These are phyloP conservation scores for Dermochelys coriacea DNA, from an alignment of 2,797 vertebrate genomes.

Conservation along the genomic window DNA sequence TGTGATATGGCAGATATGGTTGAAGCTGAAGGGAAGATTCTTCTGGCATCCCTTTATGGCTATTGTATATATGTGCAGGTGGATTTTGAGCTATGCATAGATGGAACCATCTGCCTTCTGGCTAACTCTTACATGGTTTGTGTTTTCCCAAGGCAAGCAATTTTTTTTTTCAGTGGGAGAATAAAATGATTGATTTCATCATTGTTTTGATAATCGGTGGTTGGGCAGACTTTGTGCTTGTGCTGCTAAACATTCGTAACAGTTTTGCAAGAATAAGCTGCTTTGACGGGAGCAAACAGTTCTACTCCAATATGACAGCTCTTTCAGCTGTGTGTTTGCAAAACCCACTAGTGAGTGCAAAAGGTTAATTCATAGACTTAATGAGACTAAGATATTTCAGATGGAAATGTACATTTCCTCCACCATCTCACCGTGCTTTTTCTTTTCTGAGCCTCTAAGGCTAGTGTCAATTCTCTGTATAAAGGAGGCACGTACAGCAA, in stretches of 20 bases:
- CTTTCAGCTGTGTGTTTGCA: neutral
- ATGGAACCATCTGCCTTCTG: neutral
- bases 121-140: neutral
- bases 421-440: neutral
- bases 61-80: fast-evolving
- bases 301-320: fast-evolving
- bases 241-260: neutral
- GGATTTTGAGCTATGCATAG: neutral
- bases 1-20: fast-evolving
- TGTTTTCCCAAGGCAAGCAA: neutral
- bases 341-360: neutral
- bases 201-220: neutral
- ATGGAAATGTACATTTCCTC: neutral
- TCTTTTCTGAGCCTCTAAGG: neutral
- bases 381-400: neutral
- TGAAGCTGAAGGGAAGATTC: fast-evolving
- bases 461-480: fast-evolving
- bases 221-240: neutral
- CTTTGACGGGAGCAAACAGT: neutral
- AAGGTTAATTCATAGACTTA: neutral
- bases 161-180: neutral
- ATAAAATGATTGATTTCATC: neutral
- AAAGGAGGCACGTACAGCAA: neutral
- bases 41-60: neutral
- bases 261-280: neutral